Evolutionary conservation across 1,140 invertebrate species (phyloP).

Genomic region (Battus philenor): DNA sequence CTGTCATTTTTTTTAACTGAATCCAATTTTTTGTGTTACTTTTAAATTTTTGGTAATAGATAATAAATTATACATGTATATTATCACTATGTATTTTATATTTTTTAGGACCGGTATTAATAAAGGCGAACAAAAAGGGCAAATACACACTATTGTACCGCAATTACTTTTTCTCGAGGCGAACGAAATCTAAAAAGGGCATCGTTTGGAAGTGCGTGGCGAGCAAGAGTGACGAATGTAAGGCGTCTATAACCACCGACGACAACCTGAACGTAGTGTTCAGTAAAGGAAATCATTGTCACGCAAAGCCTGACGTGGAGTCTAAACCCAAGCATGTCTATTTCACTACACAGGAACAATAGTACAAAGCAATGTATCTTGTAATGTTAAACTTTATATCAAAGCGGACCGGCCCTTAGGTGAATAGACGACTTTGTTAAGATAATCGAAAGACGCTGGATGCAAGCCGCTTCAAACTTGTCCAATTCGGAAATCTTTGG

Average conservation of each 20-base stretch:
- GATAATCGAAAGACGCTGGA: too few species aligned
- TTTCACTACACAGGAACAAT: slow-evolving; percentile 48
- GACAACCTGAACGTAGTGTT: slow-evolving; percentile 45
- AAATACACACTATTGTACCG: slow-evolving; percentile 49
- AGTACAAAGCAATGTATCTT: too few species aligned
- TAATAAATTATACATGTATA: neutral
- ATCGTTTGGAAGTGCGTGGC: slow-evolving; percentile 54
- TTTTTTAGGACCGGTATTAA: slow-evolving; percentile 52
- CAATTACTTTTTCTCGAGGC: slow-evolving; percentile 35
- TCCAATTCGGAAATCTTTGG: too few species aligned
- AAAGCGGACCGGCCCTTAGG: too few species aligned
- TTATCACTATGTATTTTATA: slow-evolving; percentile 8
- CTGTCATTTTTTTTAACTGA: too few species aligned
- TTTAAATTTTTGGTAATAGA: too few species aligned
- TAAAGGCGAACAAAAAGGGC: slow-evolving; percentile 49
- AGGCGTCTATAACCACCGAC: slow-evolving; percentile 47
- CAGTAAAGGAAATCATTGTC: slow-evolving; percentile 39
- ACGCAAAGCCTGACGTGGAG: slow-evolving; percentile 28
- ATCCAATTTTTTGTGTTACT: too few species aligned
- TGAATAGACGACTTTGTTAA: too few species aligned
- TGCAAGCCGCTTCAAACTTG: too few species aligned
- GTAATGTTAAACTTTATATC: too few species aligned
- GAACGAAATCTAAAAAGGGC: slow-evolving; percentile 55
- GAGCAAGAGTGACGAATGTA: slow-evolving; percentile 46
- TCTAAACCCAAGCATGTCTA: slow-evolving; percentile 60